Base-by-base conservation (phyloP, 2,888 invertebrate genomes). In the Dendrolimus pini region DNA sequence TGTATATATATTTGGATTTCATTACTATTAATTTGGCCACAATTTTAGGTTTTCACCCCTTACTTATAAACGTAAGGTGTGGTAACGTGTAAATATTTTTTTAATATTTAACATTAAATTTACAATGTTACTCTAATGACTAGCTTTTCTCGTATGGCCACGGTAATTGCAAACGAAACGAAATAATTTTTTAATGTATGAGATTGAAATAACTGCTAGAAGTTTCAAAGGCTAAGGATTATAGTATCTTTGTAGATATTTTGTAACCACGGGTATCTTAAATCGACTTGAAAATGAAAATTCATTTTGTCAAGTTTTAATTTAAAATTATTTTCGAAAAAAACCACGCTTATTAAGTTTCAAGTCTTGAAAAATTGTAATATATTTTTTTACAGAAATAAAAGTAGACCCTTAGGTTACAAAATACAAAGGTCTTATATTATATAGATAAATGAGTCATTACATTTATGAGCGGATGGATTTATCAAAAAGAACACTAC, bases 1-100 rank as follows among this genome's bases (percentile, higher is more conserved):
- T 88, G 84, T 89, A 87, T 88, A 89, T 86, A 89, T 89, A 89
- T 89, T 88, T 87, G 83, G 83, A 87, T 88, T 85, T 83, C 77
- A 81, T 88, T 88, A 88, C 80, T 73, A 83, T 83, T 91, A 91
- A 88, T 91, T 91, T 91, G 91, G 91, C 91, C 91, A 90, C 91
- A 83, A 84, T 86, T 87, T 85, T 88, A 87, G 84, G 85, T 86
- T 80, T 75, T 69, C 80, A 77, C 79, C 81, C 83, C 85, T 85
- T 81, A 84, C 79, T 77, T 82, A 85, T 83, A 84, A 79, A 72
- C 68, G 80, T 82, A 83, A 84, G 88, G 82, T 78, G 77, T 62
- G 65, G 66, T 72, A 72, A 75, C 82, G 75, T 87, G 88, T 89
- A 89, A 89, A 89, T 89, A 89, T 79, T 83, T 82, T 78, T 77